phyloP scores from a whole-genome alignment of 92 coral and sea anemone genomes.

The Actinostola sp. region DNA sequence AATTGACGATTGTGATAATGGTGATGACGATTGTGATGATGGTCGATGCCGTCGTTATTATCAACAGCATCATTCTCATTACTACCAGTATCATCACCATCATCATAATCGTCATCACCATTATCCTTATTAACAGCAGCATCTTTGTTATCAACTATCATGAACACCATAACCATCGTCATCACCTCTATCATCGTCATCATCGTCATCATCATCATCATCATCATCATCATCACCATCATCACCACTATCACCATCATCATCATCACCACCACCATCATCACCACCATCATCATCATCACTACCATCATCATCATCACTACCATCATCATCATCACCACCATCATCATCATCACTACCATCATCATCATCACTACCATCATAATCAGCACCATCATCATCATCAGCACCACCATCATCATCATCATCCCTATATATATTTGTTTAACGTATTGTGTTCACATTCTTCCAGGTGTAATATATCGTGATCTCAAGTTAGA shows the following conservation, averaged over 20 bases:
- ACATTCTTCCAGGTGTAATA: conserved; percentile 64
- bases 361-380: background rate
- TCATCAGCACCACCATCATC: background rate
- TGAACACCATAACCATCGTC: too few species aligned
- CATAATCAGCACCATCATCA: background rate
- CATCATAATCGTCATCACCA: too few species aligned
- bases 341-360: background rate
- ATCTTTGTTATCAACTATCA: too few species aligned
- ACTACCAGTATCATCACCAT: too few species aligned
- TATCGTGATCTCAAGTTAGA: conserved; percentile 95
- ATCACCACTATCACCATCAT: background rate
- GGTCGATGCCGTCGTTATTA: too few species aligned
- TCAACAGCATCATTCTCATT: too few species aligned
- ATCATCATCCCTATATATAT: too few species aligned
- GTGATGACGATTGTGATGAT: too few species aligned
- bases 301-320: too few species aligned
- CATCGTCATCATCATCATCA: background rate
- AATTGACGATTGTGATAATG: background rate
- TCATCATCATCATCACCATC: background rate
- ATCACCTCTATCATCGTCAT: background rate
- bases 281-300: background rate
- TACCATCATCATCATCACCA: background rate
- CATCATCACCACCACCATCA: background rate
- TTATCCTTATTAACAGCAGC: too few species aligned
- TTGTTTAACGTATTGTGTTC: background rate